phyloP scores from a whole-genome alignment of 2,888 invertebrate species.

The Chaitophorus viminalis region DNA sequence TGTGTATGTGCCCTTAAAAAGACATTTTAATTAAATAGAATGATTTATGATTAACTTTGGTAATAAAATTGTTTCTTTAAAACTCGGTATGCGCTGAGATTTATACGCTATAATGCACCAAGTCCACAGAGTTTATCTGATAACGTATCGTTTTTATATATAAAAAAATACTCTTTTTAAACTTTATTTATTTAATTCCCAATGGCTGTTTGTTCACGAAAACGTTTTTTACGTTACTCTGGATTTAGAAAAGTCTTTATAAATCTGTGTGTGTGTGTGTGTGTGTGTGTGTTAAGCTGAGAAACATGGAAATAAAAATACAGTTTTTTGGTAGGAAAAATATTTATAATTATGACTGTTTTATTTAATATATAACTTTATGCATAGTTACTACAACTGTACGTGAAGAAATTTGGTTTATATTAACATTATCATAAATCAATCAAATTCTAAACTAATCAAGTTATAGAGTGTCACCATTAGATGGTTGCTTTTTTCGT shows the following conservation, averaged over 20 bases:
- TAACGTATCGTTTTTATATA: background rate
- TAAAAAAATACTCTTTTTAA: background rate
- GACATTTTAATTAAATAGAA: constrained; percentile 23
- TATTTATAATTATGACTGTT: too few species aligned
- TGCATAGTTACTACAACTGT: too few species aligned
- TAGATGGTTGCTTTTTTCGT: too few species aligned
- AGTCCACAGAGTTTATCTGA: background rate
- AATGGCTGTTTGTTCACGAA: background rate
- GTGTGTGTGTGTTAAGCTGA: background rate
- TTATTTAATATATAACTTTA: too few species aligned
- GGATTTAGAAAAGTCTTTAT: background rate
- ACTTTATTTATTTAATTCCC: background rate
- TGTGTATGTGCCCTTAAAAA: background rate
- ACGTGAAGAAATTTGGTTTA: too few species aligned
- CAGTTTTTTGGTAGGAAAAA: too few species aligned
- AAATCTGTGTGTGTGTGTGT: background rate
- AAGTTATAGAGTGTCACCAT: too few species aligned
- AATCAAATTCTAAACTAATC: too few species aligned
- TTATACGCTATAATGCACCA: background rate
- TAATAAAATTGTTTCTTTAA: constrained; percentile 23
- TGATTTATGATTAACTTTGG: constrained; percentile 3
- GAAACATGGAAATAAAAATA: too few species aligned
- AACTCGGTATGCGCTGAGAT: background rate
- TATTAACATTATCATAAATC: too few species aligned
- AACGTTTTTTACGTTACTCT: background rate